Conservation (phyloP, 2,888 invertebrate species). For the Eristalinus aeneus region DNA sequence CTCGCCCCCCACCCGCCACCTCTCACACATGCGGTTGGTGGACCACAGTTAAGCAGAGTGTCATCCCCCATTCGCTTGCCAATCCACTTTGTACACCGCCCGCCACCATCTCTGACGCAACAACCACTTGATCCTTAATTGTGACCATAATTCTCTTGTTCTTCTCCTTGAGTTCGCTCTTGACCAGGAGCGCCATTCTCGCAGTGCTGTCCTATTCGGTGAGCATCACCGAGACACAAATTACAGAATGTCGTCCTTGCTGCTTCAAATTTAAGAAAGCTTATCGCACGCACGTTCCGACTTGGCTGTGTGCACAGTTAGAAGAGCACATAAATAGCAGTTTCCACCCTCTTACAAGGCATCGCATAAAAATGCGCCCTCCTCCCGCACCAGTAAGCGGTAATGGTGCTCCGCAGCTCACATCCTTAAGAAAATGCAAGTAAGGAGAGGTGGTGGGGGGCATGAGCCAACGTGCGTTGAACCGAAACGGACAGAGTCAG, state of each 20-base stretch:
- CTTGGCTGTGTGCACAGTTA: neutral
- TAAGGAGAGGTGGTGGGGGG: neutral
- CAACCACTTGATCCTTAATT: slow-evolving; percentile 65
- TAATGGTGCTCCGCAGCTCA: slow-evolving; percentile 36
- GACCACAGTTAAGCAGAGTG: slow-evolving; percentile 41
- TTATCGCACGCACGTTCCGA: neutral
- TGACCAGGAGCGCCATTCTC: slow-evolving; percentile 40
- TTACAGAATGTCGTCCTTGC: slow-evolving; percentile 48
- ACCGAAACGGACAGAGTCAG: slow-evolving; percentile 23
- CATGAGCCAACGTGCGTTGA: slow-evolving; percentile 42
- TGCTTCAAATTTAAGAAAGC: slow-evolving; percentile 47
- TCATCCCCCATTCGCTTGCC: slow-evolving; percentile 34
- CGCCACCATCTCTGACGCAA: neutral
- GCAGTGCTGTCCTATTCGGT: neutral
- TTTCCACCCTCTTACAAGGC: slow-evolving; percentile 1
- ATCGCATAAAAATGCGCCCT: slow-evolving; percentile 27
- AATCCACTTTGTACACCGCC: slow-evolving; percentile 34
- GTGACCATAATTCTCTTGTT: slow-evolving; percentile 63
- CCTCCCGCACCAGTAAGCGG: slow-evolving; percentile 9
- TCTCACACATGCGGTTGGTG: neutral
- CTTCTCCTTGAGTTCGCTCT: slow-evolving; percentile 19
- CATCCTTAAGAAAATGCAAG: slow-evolving; percentile 39
- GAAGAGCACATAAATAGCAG: slow-evolving; percentile 28
- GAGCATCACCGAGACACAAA: slow-evolving; percentile 37
- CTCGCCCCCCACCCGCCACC: neutral